phyloP scores from a whole-genome alignment of 1,140 invertebrate genomes.

The Phymorhynchus buccinoides region DNA sequence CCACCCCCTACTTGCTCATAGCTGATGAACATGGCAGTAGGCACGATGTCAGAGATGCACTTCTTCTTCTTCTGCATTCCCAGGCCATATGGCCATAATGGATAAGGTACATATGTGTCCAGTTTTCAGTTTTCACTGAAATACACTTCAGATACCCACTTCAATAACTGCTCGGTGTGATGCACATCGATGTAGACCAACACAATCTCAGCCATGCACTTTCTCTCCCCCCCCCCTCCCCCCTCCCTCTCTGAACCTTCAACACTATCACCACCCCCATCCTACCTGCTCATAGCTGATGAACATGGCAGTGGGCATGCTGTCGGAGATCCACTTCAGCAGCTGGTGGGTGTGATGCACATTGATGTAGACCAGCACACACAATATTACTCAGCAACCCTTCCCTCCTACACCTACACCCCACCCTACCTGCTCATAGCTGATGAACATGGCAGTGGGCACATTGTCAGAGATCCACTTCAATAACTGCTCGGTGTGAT shows the following conservation, averaged over 20 bases:
- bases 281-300: constrained; percentile 93
- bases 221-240: constrained; percentile 71
- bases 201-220: constrained; percentile 94
- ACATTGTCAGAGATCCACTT: constrained; percentile 81
- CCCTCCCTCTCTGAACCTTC: too few relatives aligned
- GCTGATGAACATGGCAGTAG: constrained; percentile 87
- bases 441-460: constrained; percentile 85
- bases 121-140: too few relatives aligned
- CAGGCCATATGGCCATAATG: too few relatives aligned
- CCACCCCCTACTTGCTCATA: constrained; percentile 86
- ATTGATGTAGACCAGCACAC: constrained; percentile 96
- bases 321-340: constrained; percentile 75
- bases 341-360: constrained; percentile 73
- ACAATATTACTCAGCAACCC: constrained; percentile 98
- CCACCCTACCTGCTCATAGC: constrained; percentile 90
- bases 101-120: too few relatives aligned
- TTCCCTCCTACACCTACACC: too few relatives aligned
- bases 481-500: constrained; percentile 66
- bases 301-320: constrained; percentile 86
- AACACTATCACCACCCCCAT: too few relatives aligned
- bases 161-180: too few relatives aligned
- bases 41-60: constrained; percentile 80
- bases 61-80: too few relatives aligned
- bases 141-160: too few relatives aligned
- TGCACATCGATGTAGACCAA: constrained; percentile 92